Evolutionary conservation across 2,888 invertebrate species (phyloP), one percentile per base, ranked within the genome.

Genomic region (Epinotia ramella): DNA sequence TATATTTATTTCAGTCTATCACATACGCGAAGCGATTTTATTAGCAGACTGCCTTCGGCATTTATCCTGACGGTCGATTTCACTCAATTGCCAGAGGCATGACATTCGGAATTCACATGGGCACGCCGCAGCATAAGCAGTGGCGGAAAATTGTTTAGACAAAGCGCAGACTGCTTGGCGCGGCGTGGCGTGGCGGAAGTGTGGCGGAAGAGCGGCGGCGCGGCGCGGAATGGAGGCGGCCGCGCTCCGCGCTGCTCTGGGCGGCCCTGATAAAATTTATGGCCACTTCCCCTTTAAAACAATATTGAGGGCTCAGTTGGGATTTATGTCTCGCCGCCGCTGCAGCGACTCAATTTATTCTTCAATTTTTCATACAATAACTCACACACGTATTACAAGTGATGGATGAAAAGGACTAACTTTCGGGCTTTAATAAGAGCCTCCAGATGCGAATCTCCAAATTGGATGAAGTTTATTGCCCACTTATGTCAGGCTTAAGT

Each of bases 251-350:
- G 86, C 87, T 81, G 85, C 84, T 84, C 90, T 93, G 93, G 89
- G 90, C 91, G 89, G 90, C 90, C 91, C 91, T 93, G 94, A 94
- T 94, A 94, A 94, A 94, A 95, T 95, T 95, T 95, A 95, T 95
- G 94, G 93, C 93, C 92, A 93, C 94, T 93, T 94, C 93, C 94
- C 93, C 94, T 94, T 95, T 95, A 95, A 95, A 94, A 95, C 95
- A 95, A 95, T 95, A 95, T 95, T 94, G 94, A 94, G 94, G 94
- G 94, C 94, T 94, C 94, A 92, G 94, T 93, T 93, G 93, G 94
- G 94, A 94, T 94, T 94, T 94, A 94, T 94, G 93, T 93, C 94
- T 94, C 92, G 94, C 93, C 92, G 93, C 93, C 90, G 92, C 90
- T 93, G 94, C 94, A 94, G 93, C 94, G 94, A 94, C 94, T 94